Evolutionary conservation across 2,888 invertebrate genomes (phyloP).

Genomic region (Cataglyphis cursor): DNA sequence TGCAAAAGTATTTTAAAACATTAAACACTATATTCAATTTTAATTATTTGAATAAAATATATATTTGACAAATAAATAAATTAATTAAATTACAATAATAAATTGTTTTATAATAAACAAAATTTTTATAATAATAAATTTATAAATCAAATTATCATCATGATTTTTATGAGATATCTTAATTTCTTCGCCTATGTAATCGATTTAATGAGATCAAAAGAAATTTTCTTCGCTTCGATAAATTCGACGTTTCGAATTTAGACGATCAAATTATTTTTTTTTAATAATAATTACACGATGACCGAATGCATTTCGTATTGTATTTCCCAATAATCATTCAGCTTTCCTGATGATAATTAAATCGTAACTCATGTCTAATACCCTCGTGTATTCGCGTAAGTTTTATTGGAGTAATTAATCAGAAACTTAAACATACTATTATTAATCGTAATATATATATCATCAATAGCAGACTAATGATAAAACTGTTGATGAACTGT

Average conservation of each 20-base stretch:
- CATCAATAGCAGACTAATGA: slow-evolving; percentile 61
- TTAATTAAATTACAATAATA: slow-evolving; percentile 1
- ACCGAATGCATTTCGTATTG: slow-evolving; percentile 59
- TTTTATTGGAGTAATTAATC: slow-evolving; percentile 72
- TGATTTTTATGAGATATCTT: not conserved
- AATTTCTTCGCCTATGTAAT: slow-evolving; percentile 2
- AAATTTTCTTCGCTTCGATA: slow-evolving; percentile 13
- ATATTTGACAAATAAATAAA: not conserved
- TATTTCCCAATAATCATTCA: slow-evolving; percentile 29
- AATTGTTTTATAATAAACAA: not conserved
- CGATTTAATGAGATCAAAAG: not conserved
- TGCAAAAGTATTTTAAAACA: not conserved
- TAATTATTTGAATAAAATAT: not conserved
- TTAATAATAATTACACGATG: slow-evolving; percentile 66
- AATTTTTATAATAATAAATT: not conserved
- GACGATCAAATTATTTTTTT: slow-evolving; percentile 31
- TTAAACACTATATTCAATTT: not conserved
- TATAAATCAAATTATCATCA: not conserved
- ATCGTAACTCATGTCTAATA: slow-evolving; percentile 78
- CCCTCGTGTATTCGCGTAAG: slow-evolving; percentile 43
- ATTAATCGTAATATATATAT: slow-evolving; percentile 59
- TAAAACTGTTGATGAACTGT: no score
- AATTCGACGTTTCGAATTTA: slow-evolving; percentile 5
- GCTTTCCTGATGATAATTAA: slow-evolving; percentile 70
- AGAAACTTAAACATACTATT: slow-evolving; percentile 65